Evolutionary conservation across 2,113 vertebrate genomes (phyloP), one percentile per base, ranked within the genome.

Genomic region (Cheilinus undulatus): DNA sequence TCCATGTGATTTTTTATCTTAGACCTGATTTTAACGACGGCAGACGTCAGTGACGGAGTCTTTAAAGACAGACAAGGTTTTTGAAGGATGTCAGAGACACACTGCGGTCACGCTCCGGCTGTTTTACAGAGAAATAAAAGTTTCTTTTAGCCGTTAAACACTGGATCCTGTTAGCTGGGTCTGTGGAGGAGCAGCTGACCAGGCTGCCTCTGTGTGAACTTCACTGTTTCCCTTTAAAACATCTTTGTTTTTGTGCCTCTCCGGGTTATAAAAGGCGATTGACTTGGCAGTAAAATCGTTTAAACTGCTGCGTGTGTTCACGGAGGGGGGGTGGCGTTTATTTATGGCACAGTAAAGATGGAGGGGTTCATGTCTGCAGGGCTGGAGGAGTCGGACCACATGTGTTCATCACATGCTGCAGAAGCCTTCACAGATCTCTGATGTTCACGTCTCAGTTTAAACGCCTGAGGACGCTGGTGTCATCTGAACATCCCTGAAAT

Each of bases 371-470:
- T 53, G 48, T 32, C 65, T 56, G 57, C 36, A 50, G 71, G 53
- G 40, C 72, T 51, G 48, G 9, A 27, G 51, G 22, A 27, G 22
- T 58, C 38, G 50, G 48, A 49, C 19, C 1, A 9, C 50, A n/a
- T 67, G 23, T 52, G 62, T 49, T 80, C 30, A 60, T 80, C 76
- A 80, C 76, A 80, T 76, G 81, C 30, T 43, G 8, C 71, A 71
- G 36, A 42, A 74, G 56, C 26, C 13, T 28, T 42, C 7, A 42
- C 19, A 2, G 42, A 10, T 43, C 32, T 32, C 26, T 61, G 24
- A 45, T 40, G 1, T 5, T 28, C 1, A 2, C 17, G 5, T 7
- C 1, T 7, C 2, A 9, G 24, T 51, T 30, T 19, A 3, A n/a
- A 17, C 7, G 42, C 40, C 40, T 42, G 40, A 19, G 40, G 40